These are phyloP conservation scores for Florisuga fusca DNA, from an alignment of 2,797 vertebrate genomes.

Conservation along the genomic window DNA sequence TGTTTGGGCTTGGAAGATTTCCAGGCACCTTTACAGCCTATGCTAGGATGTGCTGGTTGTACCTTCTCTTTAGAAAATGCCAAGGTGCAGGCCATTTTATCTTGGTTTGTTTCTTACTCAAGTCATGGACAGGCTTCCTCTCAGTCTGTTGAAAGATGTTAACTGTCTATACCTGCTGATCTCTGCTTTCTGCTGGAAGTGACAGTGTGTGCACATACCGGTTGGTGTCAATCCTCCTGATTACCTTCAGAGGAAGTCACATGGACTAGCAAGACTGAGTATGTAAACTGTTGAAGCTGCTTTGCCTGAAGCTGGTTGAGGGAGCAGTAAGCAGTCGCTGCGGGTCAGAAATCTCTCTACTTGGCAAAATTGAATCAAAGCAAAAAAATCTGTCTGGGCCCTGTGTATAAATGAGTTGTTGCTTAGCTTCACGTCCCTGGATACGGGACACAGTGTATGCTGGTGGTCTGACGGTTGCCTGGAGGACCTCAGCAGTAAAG, in stretches of 20 bases:
- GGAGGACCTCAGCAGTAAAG: constrained; percentile 24
- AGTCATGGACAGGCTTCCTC: not conserved
- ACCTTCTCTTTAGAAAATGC: not conserved
- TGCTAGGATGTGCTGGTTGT: not conserved
- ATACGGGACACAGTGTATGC: not conserved
- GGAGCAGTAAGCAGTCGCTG: not conserved
- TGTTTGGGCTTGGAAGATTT: not conserved
- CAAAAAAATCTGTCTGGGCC: not conserved
- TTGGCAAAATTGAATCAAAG: not conserved
- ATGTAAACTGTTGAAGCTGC: constrained; percentile 18
- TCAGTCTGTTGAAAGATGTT: not conserved
- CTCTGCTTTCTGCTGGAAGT: not conserved
- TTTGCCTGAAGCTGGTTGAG: constrained; percentile 13
- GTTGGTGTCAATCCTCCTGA: constrained; percentile 7
- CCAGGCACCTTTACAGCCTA: not conserved
- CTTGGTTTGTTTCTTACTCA: not conserved
- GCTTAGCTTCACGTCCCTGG: constrained; percentile 7
- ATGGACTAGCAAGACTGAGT: not conserved
- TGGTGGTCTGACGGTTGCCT: constrained; percentile 59
- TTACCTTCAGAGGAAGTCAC: not conserved
- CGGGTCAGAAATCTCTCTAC: not conserved
- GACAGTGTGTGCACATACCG: not conserved
- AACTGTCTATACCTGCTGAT: not conserved
- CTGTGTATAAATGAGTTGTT: not conserved
- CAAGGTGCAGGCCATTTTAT: not conserved